Percentiles rank a stretch among this genome's conserved stretches.
phyloP scores from a whole-genome alignment of 1,140 invertebrate species.

The Eupeodes corollae region DNA sequence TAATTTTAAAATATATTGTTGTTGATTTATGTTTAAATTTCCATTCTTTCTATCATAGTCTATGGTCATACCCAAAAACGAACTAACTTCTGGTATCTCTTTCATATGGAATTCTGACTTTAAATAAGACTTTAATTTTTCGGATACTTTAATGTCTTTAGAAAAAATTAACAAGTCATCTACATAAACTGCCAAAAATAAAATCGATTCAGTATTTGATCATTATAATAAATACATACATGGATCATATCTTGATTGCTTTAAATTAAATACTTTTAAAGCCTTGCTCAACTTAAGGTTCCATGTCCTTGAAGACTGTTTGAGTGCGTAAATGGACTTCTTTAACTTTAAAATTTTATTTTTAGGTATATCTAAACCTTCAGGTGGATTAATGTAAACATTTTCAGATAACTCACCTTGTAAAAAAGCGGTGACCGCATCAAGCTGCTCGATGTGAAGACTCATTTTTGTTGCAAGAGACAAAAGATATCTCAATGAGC shows the following conservation, averaged over 20 bases:
- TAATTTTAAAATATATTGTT: constrained; percentile 10
- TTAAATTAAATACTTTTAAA: constrained; percentile 16
- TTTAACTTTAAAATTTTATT: constrained; percentile 22
- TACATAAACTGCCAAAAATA: constrained; percentile 28
- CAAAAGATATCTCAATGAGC: too few relatives aligned
- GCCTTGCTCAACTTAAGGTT: constrained; percentile 19
- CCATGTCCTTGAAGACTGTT: constrained; percentile 27
- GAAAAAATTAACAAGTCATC: constrained; percentile 32
- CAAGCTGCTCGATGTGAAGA: too few relatives aligned
- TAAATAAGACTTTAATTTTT: too few relatives aligned
- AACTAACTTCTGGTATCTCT: constrained; percentile 2
- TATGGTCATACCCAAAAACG: too few relatives aligned
- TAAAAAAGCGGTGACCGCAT: too few relatives aligned
- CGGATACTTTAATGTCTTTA: constrained; percentile 13
- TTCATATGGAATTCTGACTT: constrained; percentile 1
- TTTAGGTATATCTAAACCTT: neutral
- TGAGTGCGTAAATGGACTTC: constrained; percentile 34
- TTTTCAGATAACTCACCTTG: too few relatives aligned
- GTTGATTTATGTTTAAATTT: constrained; percentile 2
- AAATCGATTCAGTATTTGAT: constrained; percentile 11
- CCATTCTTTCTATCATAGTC: constrained; percentile 1
- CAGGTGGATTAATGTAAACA: neutral
- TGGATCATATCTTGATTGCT: constrained; percentile 16
- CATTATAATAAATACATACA: constrained; percentile 23
- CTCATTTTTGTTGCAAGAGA: too few relatives aligned